Base-by-base conservation (phyloP, 1,140 invertebrate genomes). In the Heliconius nattereri region DNA sequence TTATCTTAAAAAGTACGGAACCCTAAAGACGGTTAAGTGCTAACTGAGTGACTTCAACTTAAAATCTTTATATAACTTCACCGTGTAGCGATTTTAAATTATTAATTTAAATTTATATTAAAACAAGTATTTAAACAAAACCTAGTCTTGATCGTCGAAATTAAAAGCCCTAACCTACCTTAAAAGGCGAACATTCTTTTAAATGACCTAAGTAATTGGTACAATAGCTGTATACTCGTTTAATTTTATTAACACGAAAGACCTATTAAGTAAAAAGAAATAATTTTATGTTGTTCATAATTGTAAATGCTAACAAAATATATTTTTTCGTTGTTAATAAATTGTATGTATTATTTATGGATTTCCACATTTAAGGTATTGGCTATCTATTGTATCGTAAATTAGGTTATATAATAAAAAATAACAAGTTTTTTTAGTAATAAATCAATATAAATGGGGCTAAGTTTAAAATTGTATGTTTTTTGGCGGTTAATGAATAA, bases 331-430 rank as follows among this genome's bases (percentile, higher is more conserved):
- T 79, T 84, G 66, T 78, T 72, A 79, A 79, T 81, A 40, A 73
- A 52, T 54, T 49, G 8, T 26, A 84, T 84, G 80, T 84, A 78
- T 82, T 82, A 84, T 84, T 84, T 82, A 84, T 84, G 32, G 76
- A 73, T 73, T 73, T 60, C 79, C 57, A 52, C 83, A 80, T 82
- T 78, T 66, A 40, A 71, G 79, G 80, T 78, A 78, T 79, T 71
- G 76, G 71, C 74, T 79, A 76, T 73, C 78, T 85, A 90, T 90
- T 91, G 88, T 91, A 85, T 80, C 86, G 86, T 91, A 88, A 90
- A 90, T 87, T 89, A 85, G 82, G 80, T 86, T 81, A 84, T 81
- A 80, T 83, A 83, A 76, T 83, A 85, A 88, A 87, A 87, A 81
- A 3, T 26, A n/a, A 66, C 60, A 66, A 11, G 60, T 29, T 66